Evolutionary conservation across 2,888 invertebrate species (phyloP).

Genomic region (Leptopilina syphax): DNA sequence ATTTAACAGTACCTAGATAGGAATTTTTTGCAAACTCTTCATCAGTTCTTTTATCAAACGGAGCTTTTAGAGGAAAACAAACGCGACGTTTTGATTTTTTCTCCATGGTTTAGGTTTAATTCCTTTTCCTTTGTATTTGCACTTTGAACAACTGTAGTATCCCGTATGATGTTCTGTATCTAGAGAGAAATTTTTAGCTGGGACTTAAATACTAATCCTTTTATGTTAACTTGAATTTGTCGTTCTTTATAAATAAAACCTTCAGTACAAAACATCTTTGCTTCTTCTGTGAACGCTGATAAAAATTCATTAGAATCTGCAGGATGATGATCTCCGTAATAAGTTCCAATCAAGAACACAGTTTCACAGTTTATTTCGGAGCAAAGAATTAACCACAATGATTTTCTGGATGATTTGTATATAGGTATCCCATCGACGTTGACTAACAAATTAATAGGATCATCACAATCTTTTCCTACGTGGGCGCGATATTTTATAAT

Average conservation of each 20-base stretch:
- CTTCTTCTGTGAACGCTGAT: slow-evolving; percentile 44
- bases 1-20: too few species aligned
- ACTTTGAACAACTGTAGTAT: too few species aligned
- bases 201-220: slow-evolving; percentile 50
- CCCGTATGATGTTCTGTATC: too few species aligned
- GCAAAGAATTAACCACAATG: not conserved
- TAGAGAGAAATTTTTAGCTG: too few species aligned
- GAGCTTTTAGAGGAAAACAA: too few species aligned
- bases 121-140: too few species aligned
- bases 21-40: too few species aligned
- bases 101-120: too few species aligned
- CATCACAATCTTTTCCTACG: not conserved
- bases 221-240: not conserved
- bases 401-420: slow-evolving; percentile 7
- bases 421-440: not conserved
- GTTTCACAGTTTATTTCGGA: not conserved
- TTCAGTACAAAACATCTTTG: not conserved
- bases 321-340: slow-evolving; percentile 14
- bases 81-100: too few species aligned
- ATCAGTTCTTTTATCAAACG: too few species aligned
- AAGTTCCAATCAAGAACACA: not conserved
- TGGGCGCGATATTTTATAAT: not conserved
- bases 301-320: slow-evolving; percentile 41
- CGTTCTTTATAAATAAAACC: too few species aligned
- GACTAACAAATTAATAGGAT: slow-evolving; percentile 5